Percentiles rank a stretch among this genome's conserved stretches.
Conservation (phyloP, 2,797 vertebrate species). For the Phoebastria nigripes region DNA sequence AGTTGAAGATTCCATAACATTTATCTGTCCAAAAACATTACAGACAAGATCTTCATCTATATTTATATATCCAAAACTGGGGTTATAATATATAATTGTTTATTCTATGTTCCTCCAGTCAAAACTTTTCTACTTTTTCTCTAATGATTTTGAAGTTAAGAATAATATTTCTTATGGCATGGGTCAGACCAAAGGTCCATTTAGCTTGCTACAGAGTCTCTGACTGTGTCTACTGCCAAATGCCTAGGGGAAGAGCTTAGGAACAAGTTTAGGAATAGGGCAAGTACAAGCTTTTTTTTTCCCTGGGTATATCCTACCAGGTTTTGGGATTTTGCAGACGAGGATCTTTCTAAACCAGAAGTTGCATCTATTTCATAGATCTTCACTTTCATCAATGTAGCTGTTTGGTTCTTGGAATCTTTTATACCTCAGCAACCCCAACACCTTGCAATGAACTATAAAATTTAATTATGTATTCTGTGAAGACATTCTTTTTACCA, state of each 20-base stretch:
- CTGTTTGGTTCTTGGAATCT: not conserved
- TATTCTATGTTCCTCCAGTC: not conserved
- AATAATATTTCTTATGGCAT: not conserved
- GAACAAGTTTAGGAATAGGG: not conserved
- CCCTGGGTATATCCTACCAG: not conserved
- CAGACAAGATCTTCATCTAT: not conserved
- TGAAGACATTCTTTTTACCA: not conserved
- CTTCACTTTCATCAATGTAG: not conserved
- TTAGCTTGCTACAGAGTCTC: not conserved
- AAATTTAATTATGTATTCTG: not conserved
- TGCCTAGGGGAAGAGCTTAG: not conserved
- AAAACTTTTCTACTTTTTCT: not conserved
- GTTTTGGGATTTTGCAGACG: not conserved
- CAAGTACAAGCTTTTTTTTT: not conserved
- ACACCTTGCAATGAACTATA: not conserved
- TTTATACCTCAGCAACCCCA: not conserved
- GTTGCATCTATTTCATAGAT: not conserved
- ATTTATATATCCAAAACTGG: not conserved
- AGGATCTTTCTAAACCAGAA: not conserved
- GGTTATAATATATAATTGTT: not conserved
- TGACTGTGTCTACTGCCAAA: not conserved
- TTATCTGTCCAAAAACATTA: not conserved
- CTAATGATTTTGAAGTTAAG: not conserved
- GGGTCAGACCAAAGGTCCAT: not conserved
- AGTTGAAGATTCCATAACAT: not conserved